phyloP scores from a whole-genome alignment of 2,113 vertebrate species.

The Mus spicilegus region DNA sequence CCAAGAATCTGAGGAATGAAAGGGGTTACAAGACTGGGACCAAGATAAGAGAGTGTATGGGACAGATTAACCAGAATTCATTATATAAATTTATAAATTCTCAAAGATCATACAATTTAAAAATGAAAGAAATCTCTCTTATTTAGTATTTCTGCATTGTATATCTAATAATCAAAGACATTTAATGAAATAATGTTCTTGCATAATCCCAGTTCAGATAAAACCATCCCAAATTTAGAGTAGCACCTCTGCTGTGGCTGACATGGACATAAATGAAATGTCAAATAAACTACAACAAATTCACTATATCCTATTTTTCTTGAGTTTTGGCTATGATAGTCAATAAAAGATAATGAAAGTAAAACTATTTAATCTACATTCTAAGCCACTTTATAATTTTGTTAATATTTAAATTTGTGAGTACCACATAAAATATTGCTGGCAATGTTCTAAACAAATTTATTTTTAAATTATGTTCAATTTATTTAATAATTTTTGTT shows the following conservation, averaged over 20 bases:
- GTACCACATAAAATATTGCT: neutral
- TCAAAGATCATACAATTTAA: neutral
- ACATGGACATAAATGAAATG: neutral
- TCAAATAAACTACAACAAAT: neutral
- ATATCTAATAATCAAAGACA: neutral
- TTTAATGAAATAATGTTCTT: neutral
- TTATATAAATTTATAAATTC: neutral
- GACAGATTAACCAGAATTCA: neutral
- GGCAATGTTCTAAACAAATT: neutral
- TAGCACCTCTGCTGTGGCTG: neutral
- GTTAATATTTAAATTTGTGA: conserved; percentile 42
- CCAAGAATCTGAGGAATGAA: neutral
- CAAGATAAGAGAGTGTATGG: neutral
- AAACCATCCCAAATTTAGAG: neutral
- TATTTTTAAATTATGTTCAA: conserved; percentile 7
- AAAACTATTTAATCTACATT: neutral
- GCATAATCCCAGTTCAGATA: neutral
- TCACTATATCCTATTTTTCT: neutral
- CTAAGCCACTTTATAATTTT: neutral
- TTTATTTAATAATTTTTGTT: neutral
- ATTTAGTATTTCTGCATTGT: neutral
- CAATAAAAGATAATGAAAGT: neutral
- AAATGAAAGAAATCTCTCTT: neutral
- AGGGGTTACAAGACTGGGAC: neutral
- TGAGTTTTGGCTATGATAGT: neutral